Evolutionary conservation across 2,113 vertebrate species (phyloP), one percentile per base, ranked within the genome.

Genomic region (Campylorhamphus procurvoides): DNA sequence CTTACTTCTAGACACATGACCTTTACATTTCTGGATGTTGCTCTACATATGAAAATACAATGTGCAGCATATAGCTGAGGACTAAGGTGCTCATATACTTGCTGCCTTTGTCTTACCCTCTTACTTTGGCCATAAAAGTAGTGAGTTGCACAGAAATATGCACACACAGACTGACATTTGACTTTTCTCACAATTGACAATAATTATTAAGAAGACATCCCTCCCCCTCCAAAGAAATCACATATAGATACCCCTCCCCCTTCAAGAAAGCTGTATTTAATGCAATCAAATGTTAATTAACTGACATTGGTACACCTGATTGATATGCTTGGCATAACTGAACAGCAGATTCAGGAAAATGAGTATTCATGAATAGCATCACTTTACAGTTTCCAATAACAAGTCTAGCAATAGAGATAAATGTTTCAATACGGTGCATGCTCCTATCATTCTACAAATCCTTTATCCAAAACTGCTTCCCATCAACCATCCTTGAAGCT

Each of bases 281-380:
- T 89, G 93, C 81, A 97, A 97, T 96, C 90, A 95, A 85, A 96
- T 93, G 90, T 92, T 95, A 97, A 97, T 95, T 96, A 95, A 83
- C 90, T 95, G 93, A 91, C 94, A 95, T 90, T 87, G 81, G 87
- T 63, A 83, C 85, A 88, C 80, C 95, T 95, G 95, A 96, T 96
- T 96, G 93, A 96, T 88, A 91, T 96, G 88, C 85, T 83, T 93
- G 82, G 91, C 90, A 80, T 90, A 94, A 74, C 78, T 69, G 93
- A 95, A 83, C n/a, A 77, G 87, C 82, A 85, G 87, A 93, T 82
- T 94, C 82, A 80, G 75, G 95, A 94, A 96, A 94, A 95, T 63
- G 71, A 91, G 91, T 74, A 59, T 94, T 94, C 91, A 90, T 77
- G 72, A 93, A 91, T n/a, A 96, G 59, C 58, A 71, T 88, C 94